These are phyloP conservation scores for Rotaria macrura DNA, from an alignment of 2,888 invertebrate genomes.

Conservation along the genomic window DNA sequence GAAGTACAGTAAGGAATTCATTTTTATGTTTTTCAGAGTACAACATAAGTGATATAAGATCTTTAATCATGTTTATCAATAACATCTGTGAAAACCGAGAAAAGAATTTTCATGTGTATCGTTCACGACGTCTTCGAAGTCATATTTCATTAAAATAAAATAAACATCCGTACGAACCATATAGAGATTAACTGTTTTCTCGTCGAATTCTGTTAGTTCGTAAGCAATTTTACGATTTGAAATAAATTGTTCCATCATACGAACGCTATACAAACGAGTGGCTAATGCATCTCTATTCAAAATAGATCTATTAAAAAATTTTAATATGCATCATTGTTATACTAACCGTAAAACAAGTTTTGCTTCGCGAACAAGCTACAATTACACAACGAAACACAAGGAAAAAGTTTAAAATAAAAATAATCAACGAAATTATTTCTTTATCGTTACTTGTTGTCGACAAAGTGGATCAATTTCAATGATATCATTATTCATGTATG, in stretches of 20 bases:
- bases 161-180: background rate
- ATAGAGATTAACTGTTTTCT: background rate
- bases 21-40: too few relatives aligned
- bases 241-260: conserved; percentile 18
- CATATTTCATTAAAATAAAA: background rate
- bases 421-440: background rate
- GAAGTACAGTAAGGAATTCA: too few relatives aligned
- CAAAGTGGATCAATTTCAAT: background rate
- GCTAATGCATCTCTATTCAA: background rate
- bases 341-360: background rate
- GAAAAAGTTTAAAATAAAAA: background rate
- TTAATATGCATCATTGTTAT: background rate
- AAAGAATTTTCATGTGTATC: too few relatives aligned
- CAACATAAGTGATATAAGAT: too few relatives aligned
- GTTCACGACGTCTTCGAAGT: too few relatives aligned
- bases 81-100: too few relatives aligned
- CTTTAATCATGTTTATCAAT: too few relatives aligned
- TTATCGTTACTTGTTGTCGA: background rate
- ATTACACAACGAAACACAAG: background rate
- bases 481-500: background rate
- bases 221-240: background rate
- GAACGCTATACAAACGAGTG: background rate
- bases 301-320: background rate
- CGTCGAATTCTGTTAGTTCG: background rate
- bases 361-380: background rate